Percentiles rank a stretch among this genome's conserved stretches.
Conservation (phyloP, 2,797 vertebrate genomes). For the Ctenochaetus hawaiiensis region DNA sequence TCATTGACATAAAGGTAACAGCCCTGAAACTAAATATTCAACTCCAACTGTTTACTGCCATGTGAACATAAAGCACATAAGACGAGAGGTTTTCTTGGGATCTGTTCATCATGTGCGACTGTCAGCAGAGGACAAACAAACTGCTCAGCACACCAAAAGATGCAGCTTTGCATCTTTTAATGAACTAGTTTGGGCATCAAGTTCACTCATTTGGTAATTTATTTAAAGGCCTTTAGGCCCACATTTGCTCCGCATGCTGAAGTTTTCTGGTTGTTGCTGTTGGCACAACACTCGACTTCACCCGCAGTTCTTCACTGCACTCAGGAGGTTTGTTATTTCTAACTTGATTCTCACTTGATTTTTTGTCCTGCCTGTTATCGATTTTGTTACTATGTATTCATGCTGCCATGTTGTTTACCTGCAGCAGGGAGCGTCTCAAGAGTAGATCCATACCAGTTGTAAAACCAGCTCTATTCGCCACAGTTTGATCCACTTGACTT, state of each 20-base stretch:
- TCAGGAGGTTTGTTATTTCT: constrained; percentile 37
- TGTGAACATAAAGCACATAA: background rate
- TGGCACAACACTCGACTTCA: background rate
- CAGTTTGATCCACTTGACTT: background rate
- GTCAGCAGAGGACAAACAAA: background rate
- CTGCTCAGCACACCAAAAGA: background rate
- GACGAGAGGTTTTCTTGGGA: background rate
- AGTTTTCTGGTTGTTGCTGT: background rate
- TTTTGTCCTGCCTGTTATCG: constrained; percentile 36
- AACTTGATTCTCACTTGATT: constrained; percentile 12
- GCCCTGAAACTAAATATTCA: background rate
- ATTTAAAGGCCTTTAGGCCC: constrained; percentile 22
- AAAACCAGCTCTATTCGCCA: background rate
- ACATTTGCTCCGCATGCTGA: background rate
- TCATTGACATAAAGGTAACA: no score
- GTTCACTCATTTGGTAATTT: background rate
- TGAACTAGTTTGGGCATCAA: no score
- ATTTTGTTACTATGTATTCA: constrained; percentile 35
- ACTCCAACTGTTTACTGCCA: background rate
- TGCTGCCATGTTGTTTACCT: constrained; percentile 23
- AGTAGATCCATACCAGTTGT: background rate
- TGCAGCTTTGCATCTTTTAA: background rate
- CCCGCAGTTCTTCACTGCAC: constrained; percentile 12
- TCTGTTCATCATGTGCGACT: constrained; percentile 1
- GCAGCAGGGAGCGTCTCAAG: background rate